Percentiles rank a stretch among this genome's conserved stretches.
phyloP scores from a whole-genome alignment of 2,888 invertebrate genomes.

The Lordiphosa andalusiaca region DNA sequence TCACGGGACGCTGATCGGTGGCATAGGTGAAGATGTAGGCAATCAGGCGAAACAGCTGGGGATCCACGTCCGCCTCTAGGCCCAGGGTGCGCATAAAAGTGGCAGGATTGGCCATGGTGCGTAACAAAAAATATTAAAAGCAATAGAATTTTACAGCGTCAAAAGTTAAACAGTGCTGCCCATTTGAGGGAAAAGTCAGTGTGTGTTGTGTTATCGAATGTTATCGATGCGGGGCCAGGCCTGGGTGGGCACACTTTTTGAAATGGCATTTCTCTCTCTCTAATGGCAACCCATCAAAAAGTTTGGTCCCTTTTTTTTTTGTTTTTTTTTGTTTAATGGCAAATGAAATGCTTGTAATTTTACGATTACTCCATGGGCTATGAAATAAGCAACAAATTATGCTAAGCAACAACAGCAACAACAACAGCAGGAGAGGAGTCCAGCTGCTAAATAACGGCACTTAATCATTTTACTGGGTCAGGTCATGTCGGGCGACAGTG shows the following conservation, averaged over 20 bases:
- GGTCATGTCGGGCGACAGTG: conserved; percentile 22
- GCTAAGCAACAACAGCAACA: conserved; percentile 10
- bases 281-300: conserved; percentile 20
- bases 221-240: too few relatives aligned
- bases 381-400: conserved; percentile 32
- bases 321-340: neutral
- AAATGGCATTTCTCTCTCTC: conserved; percentile 5
- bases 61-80: neutral
- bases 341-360: conserved; percentile 41
- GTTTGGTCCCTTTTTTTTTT: neutral
- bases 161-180: too few relatives aligned
- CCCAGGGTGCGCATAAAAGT: neutral
- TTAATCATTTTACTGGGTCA: conserved; percentile 69
- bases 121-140: conserved; percentile 17
- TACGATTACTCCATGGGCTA: conserved; percentile 37
- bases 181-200: too few relatives aligned
- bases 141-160: too few relatives aligned
- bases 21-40: neutral
- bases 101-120: conserved; percentile 4
- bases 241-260: neutral
- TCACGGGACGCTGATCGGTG: neutral
- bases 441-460: conserved; percentile 56
- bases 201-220: too few relatives aligned
- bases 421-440: conserved; percentile 1
- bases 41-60: neutral